Evolutionary conservation across 1,140 invertebrate genomes (phyloP), one percentile per base, ranked within the genome.

Genomic region (Aphelinus certus): DNA sequence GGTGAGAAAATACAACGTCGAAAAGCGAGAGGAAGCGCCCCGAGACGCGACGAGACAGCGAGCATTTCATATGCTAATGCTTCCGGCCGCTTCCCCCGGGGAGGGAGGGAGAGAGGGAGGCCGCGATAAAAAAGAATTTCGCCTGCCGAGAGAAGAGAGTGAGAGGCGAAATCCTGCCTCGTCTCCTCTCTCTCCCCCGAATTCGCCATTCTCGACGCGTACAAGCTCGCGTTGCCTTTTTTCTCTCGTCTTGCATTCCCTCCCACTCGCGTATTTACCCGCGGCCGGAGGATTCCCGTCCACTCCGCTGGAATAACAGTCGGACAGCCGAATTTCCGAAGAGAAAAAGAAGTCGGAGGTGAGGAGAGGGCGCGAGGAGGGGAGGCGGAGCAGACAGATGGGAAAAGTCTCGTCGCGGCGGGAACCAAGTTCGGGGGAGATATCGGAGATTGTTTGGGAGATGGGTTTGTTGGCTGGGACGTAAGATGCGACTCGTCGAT

Each of bases 11-110:
- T 26, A 26, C 26, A 26, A 26, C 26, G 26, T 26, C 26, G 26
- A 26, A 26, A 26, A 26, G 26, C 26, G 26, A 45, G 61, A 63
- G 61, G 61, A 46, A 7, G 61, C 61, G 61, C 45, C 46, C 26
- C 26, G 26, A 26, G 26, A 45, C 26, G 5, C 10, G 47, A 49
- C 42, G n/a, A 61, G 56, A 49, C 48, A 42, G 57, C 58, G 26
- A 26, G 65, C 51, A 70, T 70, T 75, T 70, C 67, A 70, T 65
- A 75, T 70, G 73, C 67, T 64, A 75, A 75, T 75, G 60, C 61
- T 65, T 63, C 67, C 61, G 67, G 65, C 53, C 70, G 64, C 26
- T 4, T 9, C 10, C 7, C 43, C 26, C 26, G 0, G 0, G 26
- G 26, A 26, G 26, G 0, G 26, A 26, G 26, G 26, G 26, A 26